Conservation (phyloP, 1,140 invertebrate species). For the Centruroides sculpturatus region DNA sequence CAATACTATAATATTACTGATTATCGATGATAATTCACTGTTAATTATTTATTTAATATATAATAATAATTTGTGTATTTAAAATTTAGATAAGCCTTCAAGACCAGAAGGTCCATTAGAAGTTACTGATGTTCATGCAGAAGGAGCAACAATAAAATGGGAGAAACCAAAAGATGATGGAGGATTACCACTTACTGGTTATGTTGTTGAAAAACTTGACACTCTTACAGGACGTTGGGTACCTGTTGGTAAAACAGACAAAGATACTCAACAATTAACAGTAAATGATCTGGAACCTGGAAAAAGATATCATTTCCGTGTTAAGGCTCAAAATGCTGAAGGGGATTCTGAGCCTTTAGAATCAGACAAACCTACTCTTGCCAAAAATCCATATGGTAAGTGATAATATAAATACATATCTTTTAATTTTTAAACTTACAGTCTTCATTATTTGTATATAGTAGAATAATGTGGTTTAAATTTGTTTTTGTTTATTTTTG, state of each 20-base stretch:
- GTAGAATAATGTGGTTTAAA: too few species aligned
- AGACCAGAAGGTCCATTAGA: slow-evolving; percentile 80
- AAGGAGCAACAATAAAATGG: slow-evolving; percentile 35
- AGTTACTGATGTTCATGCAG: slow-evolving; percentile 63
- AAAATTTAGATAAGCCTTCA: slow-evolving; percentile 42
- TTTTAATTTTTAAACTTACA: too few species aligned
- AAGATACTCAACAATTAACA: slow-evolving; percentile 67
- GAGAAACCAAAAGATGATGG: slow-evolving; percentile 63
- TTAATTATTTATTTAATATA: not conserved
- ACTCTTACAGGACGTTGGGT: slow-evolving; percentile 46
- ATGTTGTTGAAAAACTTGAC: slow-evolving; percentile 87
- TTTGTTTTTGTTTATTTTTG: too few species aligned
- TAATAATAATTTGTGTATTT: not conserved
- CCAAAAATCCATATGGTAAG: slow-evolving; percentile 72
- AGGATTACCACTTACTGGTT: slow-evolving; percentile 75
- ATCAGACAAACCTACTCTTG: slow-evolving; percentile 63
- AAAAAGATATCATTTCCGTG: slow-evolving; percentile 87
- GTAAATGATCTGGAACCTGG: slow-evolving; percentile 79
- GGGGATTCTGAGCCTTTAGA: slow-evolving; percentile 86
- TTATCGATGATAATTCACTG: too few species aligned
- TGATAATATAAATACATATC: not conserved
- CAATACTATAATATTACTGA: too few species aligned
- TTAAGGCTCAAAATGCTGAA: slow-evolving; percentile 90
- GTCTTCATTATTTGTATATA: too few species aligned
- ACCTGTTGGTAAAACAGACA: slow-evolving; percentile 47